Percentiles rank a stretch among this genome's conserved stretches.
Conservation (phyloP, 2,113 vertebrate genomes). For the Stictonetta naevosa region DNA sequence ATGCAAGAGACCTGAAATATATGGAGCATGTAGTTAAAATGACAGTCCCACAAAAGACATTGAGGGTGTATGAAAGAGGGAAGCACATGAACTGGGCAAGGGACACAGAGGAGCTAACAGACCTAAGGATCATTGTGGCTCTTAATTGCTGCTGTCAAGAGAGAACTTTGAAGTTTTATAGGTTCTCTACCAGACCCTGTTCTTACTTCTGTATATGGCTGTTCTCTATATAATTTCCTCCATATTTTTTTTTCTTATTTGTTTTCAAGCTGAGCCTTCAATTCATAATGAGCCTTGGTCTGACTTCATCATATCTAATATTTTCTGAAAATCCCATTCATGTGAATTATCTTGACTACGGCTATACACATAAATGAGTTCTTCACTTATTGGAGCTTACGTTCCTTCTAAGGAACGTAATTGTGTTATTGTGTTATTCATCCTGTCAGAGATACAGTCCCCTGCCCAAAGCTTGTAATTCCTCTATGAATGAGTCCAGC, state of each 20-base stretch:
- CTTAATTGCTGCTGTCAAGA: not conserved
- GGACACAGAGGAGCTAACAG: not conserved
- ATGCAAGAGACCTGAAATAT: not conserved
- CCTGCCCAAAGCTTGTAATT: not conserved
- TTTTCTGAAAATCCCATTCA: not conserved
- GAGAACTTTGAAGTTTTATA: not conserved
- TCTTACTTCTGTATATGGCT: not conserved
- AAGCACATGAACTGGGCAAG: not conserved
- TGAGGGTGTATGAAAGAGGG: not conserved
- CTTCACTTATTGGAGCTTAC: not conserved
- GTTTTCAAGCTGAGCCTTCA: not conserved
- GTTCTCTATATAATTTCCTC: not conserved
- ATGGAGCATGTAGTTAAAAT: not conserved
- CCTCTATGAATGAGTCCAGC: not conserved
- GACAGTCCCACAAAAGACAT: not conserved
- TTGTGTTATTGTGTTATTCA: not conserved
- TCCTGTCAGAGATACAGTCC: not conserved
- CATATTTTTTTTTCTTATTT: not conserved
- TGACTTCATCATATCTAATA: not conserved
- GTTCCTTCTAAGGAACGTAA: not conserved
- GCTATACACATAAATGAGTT: not conserved
- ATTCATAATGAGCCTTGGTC: not conserved
- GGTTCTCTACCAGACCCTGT: not conserved
- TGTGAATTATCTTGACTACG: not conserved
- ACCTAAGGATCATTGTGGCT: not conserved